A percentile compares a stretch with the other conserved stretches of the same genome.
Evolutionary conservation across 2,113 vertebrate genomes (phyloP).

Genomic region (Peromyscus polionotus): DNA sequence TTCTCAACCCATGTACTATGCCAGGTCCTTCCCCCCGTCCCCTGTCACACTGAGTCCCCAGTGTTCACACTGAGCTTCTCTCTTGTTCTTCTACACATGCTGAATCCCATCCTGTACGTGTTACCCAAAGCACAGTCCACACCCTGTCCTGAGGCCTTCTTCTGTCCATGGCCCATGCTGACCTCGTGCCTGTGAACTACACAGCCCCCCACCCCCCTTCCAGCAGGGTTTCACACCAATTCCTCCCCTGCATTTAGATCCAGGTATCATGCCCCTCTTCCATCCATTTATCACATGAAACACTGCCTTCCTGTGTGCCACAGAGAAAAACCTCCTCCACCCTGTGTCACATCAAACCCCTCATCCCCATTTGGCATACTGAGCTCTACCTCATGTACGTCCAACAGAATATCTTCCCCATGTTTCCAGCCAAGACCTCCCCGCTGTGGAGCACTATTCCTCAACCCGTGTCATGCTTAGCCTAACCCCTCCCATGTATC

Average conservation of each 20-base stretch:
- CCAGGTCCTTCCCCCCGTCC: too few species aligned
- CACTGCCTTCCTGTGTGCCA: background rate
- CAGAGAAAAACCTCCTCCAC: background rate
- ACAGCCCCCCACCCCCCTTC: too few species aligned
- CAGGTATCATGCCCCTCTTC: too few species aligned
- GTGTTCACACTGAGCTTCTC: background rate
- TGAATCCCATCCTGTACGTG: background rate
- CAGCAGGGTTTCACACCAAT: background rate
- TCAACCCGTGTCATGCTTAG: background rate
- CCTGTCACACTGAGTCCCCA: too few species aligned
- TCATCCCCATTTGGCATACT: background rate
- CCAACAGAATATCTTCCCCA: background rate
- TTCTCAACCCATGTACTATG: background rate
- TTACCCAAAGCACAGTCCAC: background rate
- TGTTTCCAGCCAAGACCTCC: background rate
- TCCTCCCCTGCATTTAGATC: background rate
- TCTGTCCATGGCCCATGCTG: too few species aligned
- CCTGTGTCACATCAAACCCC: too few species aligned
- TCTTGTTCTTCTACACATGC: too few species aligned
- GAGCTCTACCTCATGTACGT: too few species aligned
- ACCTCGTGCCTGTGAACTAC: too few species aligned
- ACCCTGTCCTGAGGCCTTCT: background rate
- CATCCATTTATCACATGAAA: background rate
- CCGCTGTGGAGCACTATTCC: background rate
- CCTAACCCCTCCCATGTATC: background rate